Evolutionary conservation across 2,113 vertebrate genomes (phyloP), one percentile per base, ranked within the genome.

Genomic region (Dromaius novaehollandiae): DNA sequence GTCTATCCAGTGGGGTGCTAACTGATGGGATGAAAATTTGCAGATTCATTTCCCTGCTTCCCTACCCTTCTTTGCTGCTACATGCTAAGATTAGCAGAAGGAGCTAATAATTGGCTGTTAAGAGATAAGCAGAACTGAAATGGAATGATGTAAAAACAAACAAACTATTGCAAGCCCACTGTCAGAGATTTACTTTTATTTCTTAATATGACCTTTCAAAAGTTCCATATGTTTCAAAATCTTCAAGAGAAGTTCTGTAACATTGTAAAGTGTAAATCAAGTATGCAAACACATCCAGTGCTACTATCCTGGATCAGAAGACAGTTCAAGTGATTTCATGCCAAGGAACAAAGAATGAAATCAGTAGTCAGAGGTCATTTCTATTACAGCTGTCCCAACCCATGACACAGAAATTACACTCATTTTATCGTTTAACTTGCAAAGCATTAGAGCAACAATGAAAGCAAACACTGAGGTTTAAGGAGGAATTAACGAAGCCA

Each of bases 291-390:
- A 96, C 36, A 89, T 21, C 70, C 36, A 65, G 51, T 26, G 74
- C 48, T 79, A 16, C 77, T 68, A 22, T 46, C 76, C 68, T 46
- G 50, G 21, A 36, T 55, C 92, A 94, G 82, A 77, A 95, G 69
- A 56, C 30, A 81, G 71, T 66, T 93, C 86, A 86, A 90, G 34
- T 7, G 0, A 87, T 73, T 95, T 56, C 1, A 0, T 74, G 81
- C 86, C 92, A 96, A 87, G 34, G 28, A 89, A 70, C 60, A 92
- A 95, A 91, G 77, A 92, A 90, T 85, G 25, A 76, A 79, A 91
- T 93, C 70, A 79, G 70, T 7, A 85, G 61, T 76, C 83, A 96
- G 65, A 94, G 83, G 83, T 92, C 94, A 94, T 73, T 24, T 77
- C 36, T n/a, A 9, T 24, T 53, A 79, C 61, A 89, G 48, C 53